Base-by-base conservation (phyloP, 2,797 vertebrate species). In the Sandelia bainsii region DNA sequence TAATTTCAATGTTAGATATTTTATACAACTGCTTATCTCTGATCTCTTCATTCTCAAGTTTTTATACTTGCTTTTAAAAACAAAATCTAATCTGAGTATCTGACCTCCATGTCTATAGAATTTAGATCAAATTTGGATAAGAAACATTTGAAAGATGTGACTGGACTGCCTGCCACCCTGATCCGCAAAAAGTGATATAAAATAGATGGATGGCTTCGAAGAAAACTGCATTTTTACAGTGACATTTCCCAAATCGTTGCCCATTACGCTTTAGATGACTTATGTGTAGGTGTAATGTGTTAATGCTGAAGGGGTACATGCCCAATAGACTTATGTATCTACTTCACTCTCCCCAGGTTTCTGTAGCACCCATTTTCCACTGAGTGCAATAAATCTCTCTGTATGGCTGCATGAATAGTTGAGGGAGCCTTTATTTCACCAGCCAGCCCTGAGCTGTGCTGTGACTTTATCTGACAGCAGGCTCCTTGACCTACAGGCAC, bases 381-480 rank as follows among this genome's bases (percentile, higher is more conserved):
- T 2, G 46, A 49, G 51, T 45, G 72, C 58, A 74, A 89, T 88
- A 91, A 90, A 91, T 89, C 86, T 82, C 69, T 62, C 64, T 25
- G 74, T 68, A 77, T 60, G 75, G 76, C 69, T 40, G 63, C 68
- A 66, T 79, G 83, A 84, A 69, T 66, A 59, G 81, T 63, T 1
- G 1, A 78, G 72, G 72, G 80, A 83, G 85, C 46, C 75, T 67
- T 80, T 70, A 63, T 84, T 90, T 75, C 76, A 84, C 42, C 53
- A 59, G 62, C 60, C 29, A 72, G 84, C 84, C 83, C 65, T 75
- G 87, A 69, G 81, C 86, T 72, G 79, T 62, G 77, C 84, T 71
- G 74, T 86, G 88, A 90, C 91, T 92, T 91, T 89, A 89, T 89
- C 90, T 88, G 89, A 91, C 89, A 92, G 75, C 87, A 70, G 72